phyloP scores from a whole-genome alignment of 2,113 vertebrate species.

The Dunckerocampus dactyliophorus region DNA sequence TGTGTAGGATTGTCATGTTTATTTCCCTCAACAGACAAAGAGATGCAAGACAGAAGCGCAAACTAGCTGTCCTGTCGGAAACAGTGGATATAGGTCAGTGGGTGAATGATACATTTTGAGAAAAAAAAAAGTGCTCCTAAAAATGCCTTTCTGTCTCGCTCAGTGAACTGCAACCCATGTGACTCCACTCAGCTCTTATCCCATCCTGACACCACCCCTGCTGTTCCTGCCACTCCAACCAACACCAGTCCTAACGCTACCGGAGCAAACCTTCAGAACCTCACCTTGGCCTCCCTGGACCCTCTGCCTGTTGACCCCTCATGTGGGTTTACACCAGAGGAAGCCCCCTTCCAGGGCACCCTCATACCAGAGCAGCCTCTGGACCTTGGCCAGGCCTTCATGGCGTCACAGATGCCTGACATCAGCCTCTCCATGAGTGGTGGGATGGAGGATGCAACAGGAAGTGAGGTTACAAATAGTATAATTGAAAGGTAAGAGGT shows the following conservation, averaged over 20 bases:
- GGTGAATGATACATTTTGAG: not conserved
- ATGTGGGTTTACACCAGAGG: constrained; percentile 58
- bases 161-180: constrained; percentile 71
- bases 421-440: constrained; percentile 45
- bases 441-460: constrained; percentile 46
- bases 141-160: not conserved
- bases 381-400: constrained; percentile 57
- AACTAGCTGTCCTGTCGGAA: constrained; percentile 49
- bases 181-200: constrained; percentile 61
- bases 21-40: constrained; percentile 66
- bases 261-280: constrained; percentile 52
- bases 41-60: constrained; percentile 73
- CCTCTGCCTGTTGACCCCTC: constrained; percentile 40
- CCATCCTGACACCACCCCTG: constrained; percentile 14
- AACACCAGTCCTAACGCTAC: constrained; percentile 8
- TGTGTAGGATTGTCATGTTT: not conserved
- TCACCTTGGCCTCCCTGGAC: constrained; percentile 53
- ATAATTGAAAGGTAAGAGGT: constrained; percentile 63
- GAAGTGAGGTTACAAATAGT: constrained; percentile 37
- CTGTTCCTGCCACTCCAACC: constrained; percentile 1
- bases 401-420: constrained; percentile 59
- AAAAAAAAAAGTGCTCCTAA: not conserved
- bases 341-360: constrained; percentile 46
- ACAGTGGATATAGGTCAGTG: constrained; percentile 66
- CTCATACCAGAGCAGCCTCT: constrained; percentile 50